phyloP scores from a whole-genome alignment of 2,888 invertebrate species.

The Cabera pusaria region DNA sequence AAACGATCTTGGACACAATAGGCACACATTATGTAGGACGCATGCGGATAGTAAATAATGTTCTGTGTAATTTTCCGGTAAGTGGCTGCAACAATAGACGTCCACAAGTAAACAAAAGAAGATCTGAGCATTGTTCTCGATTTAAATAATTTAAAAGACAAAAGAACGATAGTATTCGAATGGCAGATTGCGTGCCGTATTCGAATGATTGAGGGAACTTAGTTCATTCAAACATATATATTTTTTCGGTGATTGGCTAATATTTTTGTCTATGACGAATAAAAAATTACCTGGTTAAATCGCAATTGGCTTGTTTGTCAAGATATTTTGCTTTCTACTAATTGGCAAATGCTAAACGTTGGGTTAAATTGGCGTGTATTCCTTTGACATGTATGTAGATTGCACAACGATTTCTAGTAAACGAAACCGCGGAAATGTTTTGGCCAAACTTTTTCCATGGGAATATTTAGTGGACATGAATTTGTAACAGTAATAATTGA shows the following conservation, averaged over 20 bases:
- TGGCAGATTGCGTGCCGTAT: constrained; percentile 18
- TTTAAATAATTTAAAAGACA: constrained; percentile 55
- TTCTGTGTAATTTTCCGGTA: constrained; percentile 75
- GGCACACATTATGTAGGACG: constrained; percentile 35
- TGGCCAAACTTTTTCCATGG: too few relatives aligned
- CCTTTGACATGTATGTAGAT: constrained; percentile 47
- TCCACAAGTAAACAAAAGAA: constrained; percentile 64
- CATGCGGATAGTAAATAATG: constrained; percentile 42
- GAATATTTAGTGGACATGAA: too few relatives aligned
- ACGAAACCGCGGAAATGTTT: constrained; percentile 20
- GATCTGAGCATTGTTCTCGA: constrained; percentile 58
- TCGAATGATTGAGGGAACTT: background rate
- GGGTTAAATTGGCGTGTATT: constrained; percentile 42
- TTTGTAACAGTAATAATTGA: too few relatives aligned
- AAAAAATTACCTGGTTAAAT: constrained; percentile 38
- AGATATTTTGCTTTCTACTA: constrained; percentile 54
- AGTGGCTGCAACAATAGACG: constrained; percentile 65
- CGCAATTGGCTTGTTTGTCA: constrained; percentile 46
- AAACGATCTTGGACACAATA: constrained; percentile 41
- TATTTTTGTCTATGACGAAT: constrained; percentile 27
- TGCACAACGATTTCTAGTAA: constrained; percentile 55
- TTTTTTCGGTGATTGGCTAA: constrained; percentile 11
- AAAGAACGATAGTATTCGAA: constrained; percentile 44
- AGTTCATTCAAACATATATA: background rate
- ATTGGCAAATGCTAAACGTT: constrained; percentile 37